Percentiles rank a stretch among this genome's conserved stretches.
Evolutionary conservation across 2,113 vertebrate species (phyloP).

Genomic region (Glaucomys volans): DNA sequence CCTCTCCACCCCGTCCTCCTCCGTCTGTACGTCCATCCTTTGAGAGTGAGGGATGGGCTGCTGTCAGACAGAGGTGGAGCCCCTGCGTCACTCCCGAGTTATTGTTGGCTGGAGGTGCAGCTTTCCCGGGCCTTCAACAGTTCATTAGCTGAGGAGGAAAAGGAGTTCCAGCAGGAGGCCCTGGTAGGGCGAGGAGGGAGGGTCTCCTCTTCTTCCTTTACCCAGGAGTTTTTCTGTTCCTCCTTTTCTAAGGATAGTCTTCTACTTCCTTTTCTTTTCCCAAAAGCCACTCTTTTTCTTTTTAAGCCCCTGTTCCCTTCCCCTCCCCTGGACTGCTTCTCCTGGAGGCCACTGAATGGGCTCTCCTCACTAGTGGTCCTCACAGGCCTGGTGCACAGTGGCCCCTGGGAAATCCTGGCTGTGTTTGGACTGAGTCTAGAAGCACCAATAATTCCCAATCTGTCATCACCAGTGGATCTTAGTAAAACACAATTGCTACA

Average conservation of each 20-base stretch:
- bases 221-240: neutral
- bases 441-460: conserved; percentile 33
- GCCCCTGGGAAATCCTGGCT: conserved; percentile 61
- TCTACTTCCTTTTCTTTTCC: neutral
- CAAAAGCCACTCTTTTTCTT: neutral
- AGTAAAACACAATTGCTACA: conserved; percentile 40
- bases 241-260: neutral
- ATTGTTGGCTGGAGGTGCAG: conserved; percentile 72
- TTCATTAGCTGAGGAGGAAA: conserved; percentile 71
- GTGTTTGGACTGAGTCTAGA: conserved; percentile 43
- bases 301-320: neutral
- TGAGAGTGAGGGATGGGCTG: neutral
- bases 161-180: conserved; percentile 45
- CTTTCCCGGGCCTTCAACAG: conserved; percentile 79
- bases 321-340: neutral
- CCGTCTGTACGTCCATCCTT: neutral
- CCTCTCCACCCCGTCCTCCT: neutral
- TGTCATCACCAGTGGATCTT: neutral
- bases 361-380: neutral
- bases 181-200: neutral
- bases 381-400: neutral
- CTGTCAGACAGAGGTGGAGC: conserved; percentile 74
- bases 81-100: conserved; percentile 70
- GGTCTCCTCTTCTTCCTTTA: neutral
- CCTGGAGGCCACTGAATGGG: neutral